Conservation (phyloP, 2,113 vertebrate genomes). For the Amphiprion ocellaris region DNA sequence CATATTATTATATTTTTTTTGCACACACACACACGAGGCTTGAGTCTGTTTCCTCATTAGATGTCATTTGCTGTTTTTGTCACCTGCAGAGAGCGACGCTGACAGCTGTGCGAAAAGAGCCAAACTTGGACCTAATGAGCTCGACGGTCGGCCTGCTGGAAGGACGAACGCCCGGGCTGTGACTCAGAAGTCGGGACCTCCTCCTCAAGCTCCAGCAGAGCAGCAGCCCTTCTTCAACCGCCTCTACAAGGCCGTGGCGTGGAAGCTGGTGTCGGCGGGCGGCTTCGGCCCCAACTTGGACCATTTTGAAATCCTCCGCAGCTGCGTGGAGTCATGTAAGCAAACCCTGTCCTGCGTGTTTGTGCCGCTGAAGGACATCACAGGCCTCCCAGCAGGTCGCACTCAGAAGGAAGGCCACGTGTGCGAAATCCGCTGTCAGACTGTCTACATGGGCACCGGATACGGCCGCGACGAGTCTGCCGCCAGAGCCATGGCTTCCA, state of each 20-base stretch:
- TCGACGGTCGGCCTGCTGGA: slow-evolving; percentile 42
- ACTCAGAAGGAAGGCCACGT: slow-evolving; percentile 96
- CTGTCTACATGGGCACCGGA: slow-evolving; percentile 95
- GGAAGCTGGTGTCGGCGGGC: slow-evolving; percentile 96
- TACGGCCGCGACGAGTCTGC: slow-evolving; percentile 95
- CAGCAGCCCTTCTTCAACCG: slow-evolving; percentile 97
- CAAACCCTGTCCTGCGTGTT: slow-evolving; percentile 92
- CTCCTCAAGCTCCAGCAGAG: slow-evolving; percentile 85
- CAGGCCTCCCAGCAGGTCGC: slow-evolving; percentile 92
- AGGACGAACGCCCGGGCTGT: not conserved
- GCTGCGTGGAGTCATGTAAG: slow-evolving; percentile 93
- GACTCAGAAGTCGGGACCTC: slow-evolving; percentile 74
- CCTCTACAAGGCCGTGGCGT: slow-evolving; percentile 96
- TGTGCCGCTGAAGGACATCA: slow-evolving; percentile 95
- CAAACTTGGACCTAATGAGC: slow-evolving; percentile 66
- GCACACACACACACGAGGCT: slow-evolving; percentile 15
- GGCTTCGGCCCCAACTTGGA: slow-evolving; percentile 94
- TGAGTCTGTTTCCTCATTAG: slow-evolving; percentile 34
- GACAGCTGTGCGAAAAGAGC: slow-evolving; percentile 74
- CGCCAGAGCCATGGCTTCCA: slow-evolving; percentile 94
- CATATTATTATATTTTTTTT: not conserved
- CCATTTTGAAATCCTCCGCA: slow-evolving; percentile 92
- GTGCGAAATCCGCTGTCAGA: slow-evolving; percentile 95
- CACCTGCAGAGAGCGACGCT: slow-evolving; percentile 59
- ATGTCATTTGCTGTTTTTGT: slow-evolving; percentile 19